Evolutionary conservation across 2,113 vertebrate genomes (phyloP).

Genomic region (Acanthochromis polyacanthus): DNA sequence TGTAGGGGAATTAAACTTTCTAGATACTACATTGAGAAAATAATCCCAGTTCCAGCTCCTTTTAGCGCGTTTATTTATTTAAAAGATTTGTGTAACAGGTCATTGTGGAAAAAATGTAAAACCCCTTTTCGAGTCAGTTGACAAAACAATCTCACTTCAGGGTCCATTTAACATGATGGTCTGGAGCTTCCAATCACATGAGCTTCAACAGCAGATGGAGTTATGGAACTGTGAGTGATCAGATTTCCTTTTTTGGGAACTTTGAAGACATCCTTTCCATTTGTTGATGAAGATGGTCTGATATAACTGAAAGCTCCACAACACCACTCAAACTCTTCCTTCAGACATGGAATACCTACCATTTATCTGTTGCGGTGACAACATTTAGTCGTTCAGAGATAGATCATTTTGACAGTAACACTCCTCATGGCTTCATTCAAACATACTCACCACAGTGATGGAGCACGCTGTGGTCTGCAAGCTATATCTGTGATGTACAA

Average conservation of each 20-base stretch:
- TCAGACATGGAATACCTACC: no score
- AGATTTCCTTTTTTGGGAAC: background rate
- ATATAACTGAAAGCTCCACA: background rate
- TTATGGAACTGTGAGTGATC: background rate
- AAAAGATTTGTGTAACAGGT: constrained; percentile 17
- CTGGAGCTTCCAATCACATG: background rate
- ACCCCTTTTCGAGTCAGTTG: background rate
- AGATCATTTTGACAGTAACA: no score
- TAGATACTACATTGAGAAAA: background rate
- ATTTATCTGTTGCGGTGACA: no score
- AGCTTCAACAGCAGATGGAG: background rate
- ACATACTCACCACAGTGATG: no score
- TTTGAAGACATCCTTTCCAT: background rate
- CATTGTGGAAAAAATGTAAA: constrained; percentile 8
- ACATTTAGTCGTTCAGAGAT: no score
- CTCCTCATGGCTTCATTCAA: no score
- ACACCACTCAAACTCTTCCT: background rate
- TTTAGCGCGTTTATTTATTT: constrained; percentile 27
- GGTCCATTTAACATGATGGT: constrained; percentile 11
- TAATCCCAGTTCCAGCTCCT: background rate
- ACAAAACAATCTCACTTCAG: constrained; percentile 20
- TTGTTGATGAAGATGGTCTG: background rate
- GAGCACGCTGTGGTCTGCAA: no score
- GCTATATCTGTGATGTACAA: no score
- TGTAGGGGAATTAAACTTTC: constrained; percentile 17